These are phyloP conservation scores for Ptychoptera albimana DNA, from an alignment of 2,888 invertebrate species.

Conservation along the genomic window DNA sequence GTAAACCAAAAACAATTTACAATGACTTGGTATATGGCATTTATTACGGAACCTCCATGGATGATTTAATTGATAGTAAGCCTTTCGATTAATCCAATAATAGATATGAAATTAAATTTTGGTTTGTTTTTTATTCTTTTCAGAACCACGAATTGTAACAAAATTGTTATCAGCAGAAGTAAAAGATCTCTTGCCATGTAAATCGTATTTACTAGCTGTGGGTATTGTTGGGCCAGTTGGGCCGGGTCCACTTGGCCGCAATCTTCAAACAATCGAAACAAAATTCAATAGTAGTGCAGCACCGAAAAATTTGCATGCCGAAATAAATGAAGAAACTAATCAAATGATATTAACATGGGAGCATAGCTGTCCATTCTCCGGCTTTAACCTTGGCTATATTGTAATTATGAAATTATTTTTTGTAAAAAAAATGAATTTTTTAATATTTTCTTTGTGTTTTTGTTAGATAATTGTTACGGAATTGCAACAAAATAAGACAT, in stretches of 20 bases:
- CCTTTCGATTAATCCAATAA: conserved; percentile 3
- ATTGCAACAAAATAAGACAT: conserved; percentile 27
- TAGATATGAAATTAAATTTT: background rate
- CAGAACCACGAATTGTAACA: conserved; percentile 34
- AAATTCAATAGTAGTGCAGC: conserved; percentile 49
- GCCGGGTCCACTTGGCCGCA: conserved; percentile 43
- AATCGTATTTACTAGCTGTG: conserved; percentile 54
- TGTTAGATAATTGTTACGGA: conserved; percentile 34
- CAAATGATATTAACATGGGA: conserved; percentile 51
- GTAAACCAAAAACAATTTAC: conserved; percentile 28
- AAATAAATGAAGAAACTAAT: conserved; percentile 22
- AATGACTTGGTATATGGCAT: conserved; percentile 41
- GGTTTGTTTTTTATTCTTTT: conserved; percentile 13
- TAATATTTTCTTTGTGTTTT: background rate
- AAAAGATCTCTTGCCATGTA: conserved; percentile 51
- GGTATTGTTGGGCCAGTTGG: conserved; percentile 48
- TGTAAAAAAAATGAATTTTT: conserved; percentile 30
- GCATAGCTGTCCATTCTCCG: conserved; percentile 44
- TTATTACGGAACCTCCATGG: conserved; percentile 45
- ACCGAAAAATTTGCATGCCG: conserved; percentile 46
- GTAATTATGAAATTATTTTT: conserved; percentile 23
- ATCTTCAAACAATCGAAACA: conserved; percentile 38
- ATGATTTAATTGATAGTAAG: conserved; percentile 43
- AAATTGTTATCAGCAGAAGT: conserved; percentile 38
- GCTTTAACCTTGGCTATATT: background rate